Evolutionary conservation across 1,140 invertebrate genomes (phyloP), one percentile per base, ranked within the genome.

Genomic region (Brachionus asplanchnoidis): DNA sequence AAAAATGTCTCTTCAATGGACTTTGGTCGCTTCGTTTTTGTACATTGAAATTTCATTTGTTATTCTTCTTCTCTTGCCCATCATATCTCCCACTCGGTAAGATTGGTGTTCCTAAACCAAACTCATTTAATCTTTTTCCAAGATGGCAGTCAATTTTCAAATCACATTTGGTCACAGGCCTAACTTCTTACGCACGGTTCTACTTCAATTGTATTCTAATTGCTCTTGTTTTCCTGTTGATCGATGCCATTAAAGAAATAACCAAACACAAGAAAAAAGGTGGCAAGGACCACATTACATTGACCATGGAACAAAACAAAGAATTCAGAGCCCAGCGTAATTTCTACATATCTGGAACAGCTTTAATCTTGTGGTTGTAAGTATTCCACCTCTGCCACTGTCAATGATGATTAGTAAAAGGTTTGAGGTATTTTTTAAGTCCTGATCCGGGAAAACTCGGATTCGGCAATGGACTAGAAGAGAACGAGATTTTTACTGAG

Each of bases 271-370:
- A 87, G 14, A 86, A 70, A n/a, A 88, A 79, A 86, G 91, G 85
- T 92, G 94, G 88, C 92, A 94, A 88, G 93, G 95, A 97, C 88
- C 92, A 94, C n/a, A 95, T 97, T 90, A 7, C 1, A n/a, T 9
- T 50, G n/a, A 84, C 28, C 17, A 46, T 84, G 66, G 66, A 84
- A 20, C 42, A 70, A 32, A 40, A 73, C 4, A 50, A 75, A 50
- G 82, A 84, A 85, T 99, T 99, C 90, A 92, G 97, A 83, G 95
- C 97, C 4, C 97, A 99, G 90, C 92, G 97, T n/a, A 99, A 99
- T 89, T 97, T 99, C 87, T 99, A 99, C 89, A 99, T 99, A 86
- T 95, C 95, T 70, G 97, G 97, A 11, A 98, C 98, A 89, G 91
- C 96, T 4, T 90, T 99, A 0, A 97, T 98, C 87, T 90, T 99